Evolutionary conservation across 1,140 invertebrate genomes (phyloP), one percentile per base, ranked within the genome.

Genomic region (Ceratina australensis): DNA sequence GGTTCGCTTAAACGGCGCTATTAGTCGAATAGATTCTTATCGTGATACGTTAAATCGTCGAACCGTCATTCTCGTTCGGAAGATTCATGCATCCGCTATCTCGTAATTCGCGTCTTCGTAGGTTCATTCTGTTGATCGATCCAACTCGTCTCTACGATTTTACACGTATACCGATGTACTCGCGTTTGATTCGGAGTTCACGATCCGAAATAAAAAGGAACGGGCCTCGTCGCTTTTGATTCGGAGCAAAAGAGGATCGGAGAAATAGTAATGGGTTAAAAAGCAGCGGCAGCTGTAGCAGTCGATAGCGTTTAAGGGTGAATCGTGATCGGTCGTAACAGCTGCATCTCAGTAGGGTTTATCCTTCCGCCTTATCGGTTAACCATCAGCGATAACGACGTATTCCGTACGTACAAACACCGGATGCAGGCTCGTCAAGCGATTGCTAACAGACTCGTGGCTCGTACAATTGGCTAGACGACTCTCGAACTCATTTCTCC

Each of bases 321-420:
- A 79, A 69, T 57, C 79, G 65, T 79, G 76, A 75, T 76, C 79
- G 69, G 69, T 61, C 28, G 83, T 80, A 88, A 87, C 89, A 90
- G 83, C 89, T 91, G 89, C 79, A 87, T 89, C 82, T 82, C 81
- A 87, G 84, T 81, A 86, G 81, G 54, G 50, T 22, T 42, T 67
- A 79, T 72, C 54, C 49, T 18, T 26, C 42, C 20, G 22, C 57
- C 61, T 81, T 85, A 85, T 86, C 85, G 60, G 52, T 20, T 72
- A 66, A 72, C 61, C 82, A 87, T 88, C 87, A 80, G 68, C 74
- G 75, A 81, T 82, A 85, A 77, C 85, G 81, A 69, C n/a, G 20
- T 12, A 26, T 4, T 24, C 49, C 20, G 12, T 49, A n/a, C 0
- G 5, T 42, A 42, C 33, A 42, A 42, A 42, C 33, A 42, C 33